phyloP scores from a whole-genome alignment of 2,797 vertebrate species.

The Masticophis lateralis region DNA sequence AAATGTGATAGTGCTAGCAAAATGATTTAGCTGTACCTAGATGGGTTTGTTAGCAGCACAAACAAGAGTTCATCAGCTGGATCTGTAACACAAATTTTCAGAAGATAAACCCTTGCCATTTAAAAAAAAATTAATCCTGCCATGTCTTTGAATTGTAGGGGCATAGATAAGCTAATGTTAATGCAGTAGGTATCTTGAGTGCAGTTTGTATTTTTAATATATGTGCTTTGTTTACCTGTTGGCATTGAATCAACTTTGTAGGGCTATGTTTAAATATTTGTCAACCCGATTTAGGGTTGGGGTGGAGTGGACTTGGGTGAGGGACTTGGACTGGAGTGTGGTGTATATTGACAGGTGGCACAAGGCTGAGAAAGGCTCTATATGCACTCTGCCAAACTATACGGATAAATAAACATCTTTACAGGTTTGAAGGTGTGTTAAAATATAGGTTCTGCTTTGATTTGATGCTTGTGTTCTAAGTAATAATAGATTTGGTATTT shows the following conservation, averaged over 20 bases:
- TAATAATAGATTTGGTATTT: not conserved
- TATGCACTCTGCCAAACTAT: not conserved
- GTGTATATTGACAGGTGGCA: not conserved
- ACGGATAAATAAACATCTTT: not conserved
- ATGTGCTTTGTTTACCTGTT: not conserved
- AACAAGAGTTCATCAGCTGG: not conserved
- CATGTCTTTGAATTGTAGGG: not conserved
- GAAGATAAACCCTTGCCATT: not conserved
- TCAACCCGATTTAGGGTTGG: not conserved
- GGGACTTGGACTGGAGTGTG: not conserved
- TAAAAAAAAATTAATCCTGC: not conserved
- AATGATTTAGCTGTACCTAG: not conserved
- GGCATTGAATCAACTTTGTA: not conserved
- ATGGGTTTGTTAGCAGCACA: conserved; percentile 3
- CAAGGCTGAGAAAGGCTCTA: not conserved
- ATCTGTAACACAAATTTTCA: not conserved
- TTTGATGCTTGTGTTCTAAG: not conserved
- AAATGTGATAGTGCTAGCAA: not conserved
- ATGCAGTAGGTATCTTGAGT: not conserved
- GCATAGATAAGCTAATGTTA: not conserved
- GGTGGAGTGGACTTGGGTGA: not conserved
- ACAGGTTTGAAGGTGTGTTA: not conserved
- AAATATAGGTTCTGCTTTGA: not conserved
- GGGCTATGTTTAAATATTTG: not conserved
- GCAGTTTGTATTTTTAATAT: not conserved